Percentiles rank a stretch among this genome's conserved stretches.
Conservation (phyloP, 2,888 invertebrate genomes). For the Odontomyia ornata region DNA sequence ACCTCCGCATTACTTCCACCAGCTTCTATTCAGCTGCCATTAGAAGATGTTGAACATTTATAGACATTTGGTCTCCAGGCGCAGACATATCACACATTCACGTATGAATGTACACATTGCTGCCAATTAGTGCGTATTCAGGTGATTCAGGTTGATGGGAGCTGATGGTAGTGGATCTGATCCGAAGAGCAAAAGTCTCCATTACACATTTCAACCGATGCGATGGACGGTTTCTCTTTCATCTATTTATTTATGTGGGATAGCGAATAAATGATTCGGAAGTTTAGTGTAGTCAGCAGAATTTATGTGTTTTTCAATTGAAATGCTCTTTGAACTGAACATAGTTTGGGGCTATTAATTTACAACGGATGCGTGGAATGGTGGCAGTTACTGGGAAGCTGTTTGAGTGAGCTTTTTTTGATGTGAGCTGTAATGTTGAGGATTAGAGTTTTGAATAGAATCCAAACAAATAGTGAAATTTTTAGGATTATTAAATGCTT, state of each 20-base stretch:
- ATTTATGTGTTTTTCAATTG: conserved; percentile 7
- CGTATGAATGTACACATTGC: background rate
- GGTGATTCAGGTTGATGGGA: conserved; percentile 18
- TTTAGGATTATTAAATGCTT: too few species aligned
- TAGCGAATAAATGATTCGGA: background rate
- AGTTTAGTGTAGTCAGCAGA: background rate
- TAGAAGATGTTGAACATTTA: conserved; percentile 23
- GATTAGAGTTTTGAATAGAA: too few species aligned
- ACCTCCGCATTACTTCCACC: background rate
- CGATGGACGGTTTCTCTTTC: background rate
- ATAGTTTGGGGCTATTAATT: too few species aligned
- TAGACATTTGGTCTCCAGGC: conserved; percentile 24
- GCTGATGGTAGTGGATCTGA: background rate
- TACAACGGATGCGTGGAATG: too few species aligned
- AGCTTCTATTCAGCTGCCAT: background rate
- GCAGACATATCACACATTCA: conserved; percentile 10
- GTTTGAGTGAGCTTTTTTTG: too few species aligned
- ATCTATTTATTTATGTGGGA: background rate
- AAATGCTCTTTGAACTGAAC: background rate
- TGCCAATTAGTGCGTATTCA: conserved; percentile 28
- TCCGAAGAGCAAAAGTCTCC: background rate
- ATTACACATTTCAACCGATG: too few species aligned
- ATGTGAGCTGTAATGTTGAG: too few species aligned
- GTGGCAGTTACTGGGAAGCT: too few species aligned
- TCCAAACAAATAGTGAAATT: too few species aligned